Evolutionary conservation across 1,140 invertebrate genomes (phyloP), one percentile per base, ranked within the genome.

Genomic region (Euwallacea similis): DNA sequence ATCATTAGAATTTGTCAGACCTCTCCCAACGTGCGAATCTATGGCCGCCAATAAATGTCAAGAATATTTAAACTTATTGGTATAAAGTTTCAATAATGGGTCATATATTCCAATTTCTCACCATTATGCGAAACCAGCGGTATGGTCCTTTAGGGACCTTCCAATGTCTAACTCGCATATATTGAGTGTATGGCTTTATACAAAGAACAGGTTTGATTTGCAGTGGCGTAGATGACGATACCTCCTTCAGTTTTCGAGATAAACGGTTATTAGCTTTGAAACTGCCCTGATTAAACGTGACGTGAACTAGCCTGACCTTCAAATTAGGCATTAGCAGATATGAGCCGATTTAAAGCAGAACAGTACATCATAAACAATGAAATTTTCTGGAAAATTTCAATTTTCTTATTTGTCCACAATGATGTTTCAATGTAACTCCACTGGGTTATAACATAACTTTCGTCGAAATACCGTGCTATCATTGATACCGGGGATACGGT

Each of bases 401-500:
- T 33, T 33, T 33, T 33, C 21, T 33, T 33, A 33, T 33, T 33
- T 1, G 21, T 33, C 21, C 4, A 4, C 21, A 33, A 33, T 33
- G 21, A 4, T 33, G 1, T 33, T 4, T 33, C 21, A 33, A 4
- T 33, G 21, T 33, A 15, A 7, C 53, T n/a, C 53, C 53, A 55
- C 53, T 55, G 53, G 13, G 21, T 9, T 55, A 6, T 55, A 10
- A 15, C 13, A 55, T 55, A 16, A n/a, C 13, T 15, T 9, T 55
- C 13, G 47, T 50, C 13, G 13, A 55, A 55, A 55, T 15, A 55
- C 53, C 56, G n/a, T 21, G 16, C 8, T 11, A 41, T 59, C 56
- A 63, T 47, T 63, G 10, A 63, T 46, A 47, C 61, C 61, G 61
- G 61, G 42, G 61, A 44, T 47, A 63, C 61, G 61, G 61, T 63